Evolutionary conservation across 2,797 vertebrate species (phyloP).

Genomic region (Tamandua tetradactyla): DNA sequence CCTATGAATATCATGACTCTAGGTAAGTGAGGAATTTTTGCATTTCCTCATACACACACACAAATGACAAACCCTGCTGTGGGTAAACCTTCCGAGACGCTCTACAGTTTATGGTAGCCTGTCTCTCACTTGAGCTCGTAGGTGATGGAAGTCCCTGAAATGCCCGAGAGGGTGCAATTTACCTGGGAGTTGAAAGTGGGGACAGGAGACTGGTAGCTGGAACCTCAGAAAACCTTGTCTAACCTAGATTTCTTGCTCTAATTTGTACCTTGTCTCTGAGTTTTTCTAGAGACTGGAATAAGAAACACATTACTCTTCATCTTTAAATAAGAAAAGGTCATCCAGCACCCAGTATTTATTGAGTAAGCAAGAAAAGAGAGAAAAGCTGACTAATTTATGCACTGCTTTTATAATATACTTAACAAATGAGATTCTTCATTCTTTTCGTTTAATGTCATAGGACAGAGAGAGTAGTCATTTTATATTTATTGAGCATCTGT

Average conservation of each 20-base stretch:
- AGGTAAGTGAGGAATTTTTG: neutral
- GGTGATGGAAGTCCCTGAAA: neutral
- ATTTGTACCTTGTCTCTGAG: neutral
- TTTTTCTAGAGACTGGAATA: neutral
- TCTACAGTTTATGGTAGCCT: neutral
- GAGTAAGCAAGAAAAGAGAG: neutral
- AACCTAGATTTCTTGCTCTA: neutral
- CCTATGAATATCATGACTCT: neutral
- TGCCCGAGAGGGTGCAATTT: neutral
- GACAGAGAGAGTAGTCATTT: neutral
- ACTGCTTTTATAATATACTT: conserved; percentile 20
- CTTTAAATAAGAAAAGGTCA: neutral
- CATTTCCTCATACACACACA: neutral
- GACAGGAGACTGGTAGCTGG: neutral
- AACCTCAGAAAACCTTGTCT: neutral
- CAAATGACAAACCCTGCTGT: neutral
- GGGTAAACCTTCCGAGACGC: neutral
- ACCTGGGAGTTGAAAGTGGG: neutral
- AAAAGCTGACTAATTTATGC: conserved; percentile 31
- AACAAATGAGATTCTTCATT: neutral
- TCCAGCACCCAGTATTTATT: neutral
- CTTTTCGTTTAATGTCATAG: neutral
- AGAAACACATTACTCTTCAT: neutral
- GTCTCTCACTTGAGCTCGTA: neutral
- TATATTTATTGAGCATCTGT: neutral